Conservation (phyloP, 1,140 invertebrate species). For the Sycophila sp. region DNA sequence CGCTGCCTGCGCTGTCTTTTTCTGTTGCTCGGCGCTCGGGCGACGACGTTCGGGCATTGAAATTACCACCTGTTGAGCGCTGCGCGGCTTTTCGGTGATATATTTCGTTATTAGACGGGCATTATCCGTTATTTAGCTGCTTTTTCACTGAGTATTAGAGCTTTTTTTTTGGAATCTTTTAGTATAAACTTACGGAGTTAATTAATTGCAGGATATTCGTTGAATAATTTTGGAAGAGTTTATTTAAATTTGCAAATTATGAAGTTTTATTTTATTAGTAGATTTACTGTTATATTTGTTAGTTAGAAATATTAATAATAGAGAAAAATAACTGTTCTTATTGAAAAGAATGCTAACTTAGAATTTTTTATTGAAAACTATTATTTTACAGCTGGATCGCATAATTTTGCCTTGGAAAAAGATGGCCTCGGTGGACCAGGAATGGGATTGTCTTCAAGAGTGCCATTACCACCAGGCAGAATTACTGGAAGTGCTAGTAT, state of each 20-base stretch:
- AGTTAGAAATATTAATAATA: too few species aligned
- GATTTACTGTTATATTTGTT: not conserved
- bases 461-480: conserved; percentile 72
- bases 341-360: too few species aligned
- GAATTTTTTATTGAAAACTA: not conserved
- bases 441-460: conserved; percentile 50
- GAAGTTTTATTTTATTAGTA: not conserved
- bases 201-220: too few species aligned
- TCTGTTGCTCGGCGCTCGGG: not conserved
- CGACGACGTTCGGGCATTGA: not conserved
- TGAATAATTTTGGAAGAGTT: too few species aligned
- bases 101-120: too few species aligned
- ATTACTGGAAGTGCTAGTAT: conserved; percentile 96
- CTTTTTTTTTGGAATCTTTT: too few species aligned
- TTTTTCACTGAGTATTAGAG: too few species aligned
- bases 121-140: not conserved
- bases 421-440: conserved; percentile 55
- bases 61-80: conserved; percentile 31
- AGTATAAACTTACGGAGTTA: too few species aligned
- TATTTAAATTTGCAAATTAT: too few species aligned
- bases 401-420: conserved; percentile 61
- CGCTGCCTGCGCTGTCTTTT: too few species aligned
- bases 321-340: too few species aligned
- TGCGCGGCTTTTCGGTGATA: not conserved
- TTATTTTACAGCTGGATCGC: conserved; percentile 51